Evolutionary conservation across 2,797 vertebrate genomes (phyloP).

Genomic region (Melanotaenia parkinsoni): DNA sequence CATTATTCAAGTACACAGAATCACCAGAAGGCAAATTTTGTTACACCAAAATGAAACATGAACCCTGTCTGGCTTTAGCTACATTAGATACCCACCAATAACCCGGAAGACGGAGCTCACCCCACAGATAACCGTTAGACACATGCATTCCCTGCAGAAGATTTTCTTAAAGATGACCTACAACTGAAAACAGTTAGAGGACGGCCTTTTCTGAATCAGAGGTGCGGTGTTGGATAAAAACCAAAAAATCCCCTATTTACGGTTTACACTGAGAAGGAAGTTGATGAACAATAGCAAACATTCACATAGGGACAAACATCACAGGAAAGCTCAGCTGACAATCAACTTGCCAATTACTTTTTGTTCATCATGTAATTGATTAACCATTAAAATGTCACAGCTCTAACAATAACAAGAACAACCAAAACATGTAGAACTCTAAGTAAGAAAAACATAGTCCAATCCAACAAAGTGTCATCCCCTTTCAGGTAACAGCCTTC

Average conservation of each 20-base stretch:
- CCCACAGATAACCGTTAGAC: neutral
- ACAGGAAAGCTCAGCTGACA: too few relatives aligned
- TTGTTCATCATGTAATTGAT: neutral
- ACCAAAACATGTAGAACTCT: neutral
- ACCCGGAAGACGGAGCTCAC: neutral
- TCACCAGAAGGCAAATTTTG: neutral
- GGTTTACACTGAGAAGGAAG: neutral
- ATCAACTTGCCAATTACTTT: neutral
- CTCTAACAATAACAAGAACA: neutral
- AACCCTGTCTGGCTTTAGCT: neutral
- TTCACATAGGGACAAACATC: neutral
- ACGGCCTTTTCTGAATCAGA: neutral
- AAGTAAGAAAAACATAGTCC: neutral
- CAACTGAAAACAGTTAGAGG: neutral
- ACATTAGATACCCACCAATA: neutral
- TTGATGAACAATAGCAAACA: neutral
- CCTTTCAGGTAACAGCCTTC: neutral
- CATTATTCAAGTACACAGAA: neutral
- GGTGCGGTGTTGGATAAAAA: neutral
- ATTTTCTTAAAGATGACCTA: neutral
- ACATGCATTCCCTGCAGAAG: neutral
- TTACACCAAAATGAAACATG: constrained; percentile 1
- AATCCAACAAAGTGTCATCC: neutral
- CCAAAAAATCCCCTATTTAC: neutral
- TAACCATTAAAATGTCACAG: neutral